phyloP scores from a whole-genome alignment of 1,140 invertebrate genomes.

The Hycleus phaleratus region DNA sequence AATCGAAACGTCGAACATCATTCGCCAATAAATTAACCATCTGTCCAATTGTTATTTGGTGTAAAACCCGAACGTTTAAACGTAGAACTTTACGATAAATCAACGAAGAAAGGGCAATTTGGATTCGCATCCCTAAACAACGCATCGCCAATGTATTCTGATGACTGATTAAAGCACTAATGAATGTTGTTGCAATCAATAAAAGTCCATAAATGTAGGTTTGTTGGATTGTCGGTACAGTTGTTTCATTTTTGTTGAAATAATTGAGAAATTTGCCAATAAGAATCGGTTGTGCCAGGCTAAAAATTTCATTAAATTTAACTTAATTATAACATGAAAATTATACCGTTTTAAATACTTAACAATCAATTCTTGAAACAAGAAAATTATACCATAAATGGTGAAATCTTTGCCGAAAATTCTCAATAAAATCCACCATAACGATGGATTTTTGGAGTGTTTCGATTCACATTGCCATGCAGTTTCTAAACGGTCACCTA shows the following conservation, averaged over 20 bases:
- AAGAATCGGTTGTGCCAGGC: constrained; percentile 16
- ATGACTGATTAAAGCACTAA: constrained; percentile 66
- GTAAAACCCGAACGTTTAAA: constrained; percentile 63
- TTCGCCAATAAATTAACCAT: constrained; percentile 78
- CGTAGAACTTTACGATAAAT: constrained; percentile 74
- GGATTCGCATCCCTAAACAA: constrained; percentile 73
- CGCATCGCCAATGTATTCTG: constrained; percentile 67
- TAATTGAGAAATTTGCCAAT: constrained; percentile 15
- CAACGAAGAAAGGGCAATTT: constrained; percentile 69
- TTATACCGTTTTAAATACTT: no score
- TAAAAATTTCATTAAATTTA: background rate
- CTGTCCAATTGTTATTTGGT: constrained; percentile 67
- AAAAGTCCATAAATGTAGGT: constrained; percentile 57
- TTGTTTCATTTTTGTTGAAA: background rate
- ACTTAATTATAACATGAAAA: constrained; percentile 5
- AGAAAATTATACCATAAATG: no score
- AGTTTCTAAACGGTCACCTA: constrained; percentile 50
- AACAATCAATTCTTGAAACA: no score
- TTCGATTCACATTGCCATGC: constrained; percentile 44
- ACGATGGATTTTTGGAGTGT: no score
- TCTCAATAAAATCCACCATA: no score
- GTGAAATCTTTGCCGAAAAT: no score
- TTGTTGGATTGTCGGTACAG: constrained; percentile 35
- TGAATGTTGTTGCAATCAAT: constrained; percentile 59
- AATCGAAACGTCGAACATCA: constrained; percentile 63